Base-by-base conservation (phyloP, 1,140 invertebrate genomes). In the Zaprionus ornatus region DNA sequence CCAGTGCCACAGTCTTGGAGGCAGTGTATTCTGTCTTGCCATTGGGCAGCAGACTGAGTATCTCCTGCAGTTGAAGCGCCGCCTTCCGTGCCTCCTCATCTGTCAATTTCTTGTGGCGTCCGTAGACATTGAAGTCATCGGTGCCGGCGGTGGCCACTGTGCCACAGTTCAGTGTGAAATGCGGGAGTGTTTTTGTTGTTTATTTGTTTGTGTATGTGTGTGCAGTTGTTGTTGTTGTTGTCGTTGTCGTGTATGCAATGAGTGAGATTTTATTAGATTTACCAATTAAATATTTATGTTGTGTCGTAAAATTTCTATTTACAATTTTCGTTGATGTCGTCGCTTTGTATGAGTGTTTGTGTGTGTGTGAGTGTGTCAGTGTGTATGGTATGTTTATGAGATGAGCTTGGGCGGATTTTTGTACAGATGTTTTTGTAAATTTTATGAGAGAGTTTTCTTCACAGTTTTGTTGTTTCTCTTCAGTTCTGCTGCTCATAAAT, bases 11-110 rank as follows among this genome's bases (percentile, higher is more conserved):
- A 0, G 91, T 92, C 67, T 92, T 92, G 5, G 88, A 90, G 17
- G 91, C 91, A 0, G 88, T 92, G 25, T 90, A 92, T 54, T 92
- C 91, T 0, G 91, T 92, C 48, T 92, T 92, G 21, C 91, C 91
- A 59, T 90, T 79, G 19, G 91, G 91, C 74, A 92, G 52, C 56
- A 92, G n/a, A 37, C 76, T 84, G 32, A 92, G 76, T 6, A 92
- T 92, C 64, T 92, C 91, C 60, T 92, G 91, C 23, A 92, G 79
- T 64, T 91, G 88, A 17, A 75, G 32, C 1, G 91, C 91, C 13
- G 91, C 91, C 25, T 83, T 80, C 2, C 80, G 82, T 3, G 91
- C 85, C 45, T 92, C 91, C 10, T 84, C 79, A 7, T 92, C 85
- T 37, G 67, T 74, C 19, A 92, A 72, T 69, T 92, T 92, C 66